Conservation (phyloP, 1,140 invertebrate genomes). For the Colletes latitarsis region DNA sequence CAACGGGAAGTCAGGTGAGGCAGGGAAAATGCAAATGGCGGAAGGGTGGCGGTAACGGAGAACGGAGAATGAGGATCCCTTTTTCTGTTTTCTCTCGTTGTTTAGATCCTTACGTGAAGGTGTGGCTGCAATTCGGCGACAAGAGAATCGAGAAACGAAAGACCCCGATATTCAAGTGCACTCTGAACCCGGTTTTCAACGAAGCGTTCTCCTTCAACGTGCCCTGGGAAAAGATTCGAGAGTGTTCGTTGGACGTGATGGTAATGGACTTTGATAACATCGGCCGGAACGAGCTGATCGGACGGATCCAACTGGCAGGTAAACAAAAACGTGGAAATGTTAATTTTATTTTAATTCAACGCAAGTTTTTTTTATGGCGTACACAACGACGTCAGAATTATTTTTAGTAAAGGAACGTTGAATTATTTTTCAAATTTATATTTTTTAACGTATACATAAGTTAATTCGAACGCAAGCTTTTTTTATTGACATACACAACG, state of each 20-base stretch:
- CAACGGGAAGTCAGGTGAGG: constrained; percentile 94
- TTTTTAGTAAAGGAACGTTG: too few species aligned
- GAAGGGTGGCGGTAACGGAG: too few species aligned
- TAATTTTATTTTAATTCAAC: too few species aligned
- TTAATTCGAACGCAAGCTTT: too few species aligned
- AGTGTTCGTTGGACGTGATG: constrained; percentile 95
- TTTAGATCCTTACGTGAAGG: constrained; percentile 97
- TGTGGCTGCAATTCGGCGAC: constrained; percentile 97
- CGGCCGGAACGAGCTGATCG: constrained; percentile 95
- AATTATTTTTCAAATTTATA: too few species aligned
- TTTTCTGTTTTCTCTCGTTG: too few species aligned
- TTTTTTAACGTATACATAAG: too few species aligned
- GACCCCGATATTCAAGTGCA: constrained; percentile 97
- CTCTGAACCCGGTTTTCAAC: constrained; percentile 95
- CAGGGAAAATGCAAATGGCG: neutral
- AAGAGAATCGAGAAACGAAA: constrained; percentile 97
- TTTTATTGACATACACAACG: too few species aligned
- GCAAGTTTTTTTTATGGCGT: too few species aligned
- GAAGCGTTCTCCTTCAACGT: constrained; percentile 96
- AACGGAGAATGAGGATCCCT: neutral
- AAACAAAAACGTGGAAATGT: constrained; percentile 54
- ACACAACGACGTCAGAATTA: too few species aligned
- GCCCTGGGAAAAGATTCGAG: constrained; percentile 96
- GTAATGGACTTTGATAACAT: constrained; percentile 98
- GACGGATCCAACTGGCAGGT: constrained; percentile 93